Percentiles rank a stretch among this genome's conserved stretches.
Evolutionary conservation across 2,888 invertebrate species (phyloP).

Genomic region (Dicycla oo): DNA sequence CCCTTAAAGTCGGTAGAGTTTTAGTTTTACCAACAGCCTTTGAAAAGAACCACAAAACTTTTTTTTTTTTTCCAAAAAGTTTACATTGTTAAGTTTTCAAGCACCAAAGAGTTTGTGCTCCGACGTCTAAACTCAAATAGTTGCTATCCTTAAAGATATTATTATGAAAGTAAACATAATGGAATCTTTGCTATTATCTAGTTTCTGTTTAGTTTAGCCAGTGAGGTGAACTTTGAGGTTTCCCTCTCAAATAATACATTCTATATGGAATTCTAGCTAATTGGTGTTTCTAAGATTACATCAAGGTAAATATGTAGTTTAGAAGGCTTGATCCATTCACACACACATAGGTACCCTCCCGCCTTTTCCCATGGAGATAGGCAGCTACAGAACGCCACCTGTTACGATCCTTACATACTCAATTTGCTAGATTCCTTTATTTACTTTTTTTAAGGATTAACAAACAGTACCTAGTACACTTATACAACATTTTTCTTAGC

Average conservation of each 20-base stretch:
- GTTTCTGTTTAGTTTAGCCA: constrained; percentile 59
- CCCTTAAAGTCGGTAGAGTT: too few relatives aligned
- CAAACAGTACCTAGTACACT: too few relatives aligned
- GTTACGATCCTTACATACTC: too few relatives aligned
- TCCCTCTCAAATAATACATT: constrained; percentile 34
- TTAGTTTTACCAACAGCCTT: too few relatives aligned
- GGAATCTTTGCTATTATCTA: constrained; percentile 54
- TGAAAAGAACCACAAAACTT: neutral
- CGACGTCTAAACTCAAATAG: constrained; percentile 8
- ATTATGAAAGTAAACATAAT: constrained; percentile 46
- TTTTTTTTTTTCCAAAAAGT: constrained; percentile 3
- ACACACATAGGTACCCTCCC: too few relatives aligned
- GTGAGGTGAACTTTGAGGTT: constrained; percentile 53
- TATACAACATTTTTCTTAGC: too few relatives aligned
- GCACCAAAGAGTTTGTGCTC: constrained; percentile 47
- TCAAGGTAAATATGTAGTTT: neutral
- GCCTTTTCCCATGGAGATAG: too few relatives aligned
- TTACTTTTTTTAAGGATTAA: too few relatives aligned
- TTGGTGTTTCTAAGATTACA: constrained; percentile 8
- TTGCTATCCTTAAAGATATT: constrained; percentile 29
- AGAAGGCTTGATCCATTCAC: neutral
- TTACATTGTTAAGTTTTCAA: constrained; percentile 32
- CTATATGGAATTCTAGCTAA: constrained; percentile 7
- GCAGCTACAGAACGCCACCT: too few relatives aligned
- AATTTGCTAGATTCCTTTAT: too few relatives aligned